Base-by-base conservation (phyloP, 2,888 invertebrate genomes). In the Flexamia atlantica region DNA sequence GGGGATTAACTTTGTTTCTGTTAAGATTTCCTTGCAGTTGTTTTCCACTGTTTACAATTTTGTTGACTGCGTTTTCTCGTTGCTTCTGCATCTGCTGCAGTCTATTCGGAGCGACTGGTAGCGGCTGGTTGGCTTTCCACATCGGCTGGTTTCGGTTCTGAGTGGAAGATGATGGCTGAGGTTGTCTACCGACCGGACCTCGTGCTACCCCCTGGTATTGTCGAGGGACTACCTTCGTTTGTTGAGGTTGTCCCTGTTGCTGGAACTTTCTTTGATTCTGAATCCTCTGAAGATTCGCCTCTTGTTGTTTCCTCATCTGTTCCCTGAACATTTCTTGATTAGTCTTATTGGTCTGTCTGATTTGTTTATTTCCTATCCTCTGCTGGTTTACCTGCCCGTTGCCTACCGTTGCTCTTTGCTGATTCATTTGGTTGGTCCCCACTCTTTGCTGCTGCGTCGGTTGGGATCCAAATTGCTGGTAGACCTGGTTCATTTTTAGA, bases 241-340 rank as follows among this genome's bases (percentile, higher is more conserved):
- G 30, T 4, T 28, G 30, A 28, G 14, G 64, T 17, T 64, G 64
- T 14, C 10, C 28, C 28, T 64, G 28, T 30, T 40, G 68, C 68
- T 68, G 72, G 17, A 72, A 40, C 42, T 20, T 72, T 36, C n/a
- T 28, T 17, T 79, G 79, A 57, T 32, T 79, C 17, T 57, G 50
- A 4, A 79, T 32, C 28, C 79, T 23, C 1, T n/a, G 32, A 9
- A 79, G 14, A 36, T 53, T 57, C 5, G 57, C 57, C 36, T 79
- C 12, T 30, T 79, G 79, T n/a, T 79, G 79, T 10, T 12, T 32
- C 28, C 79, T 79, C 79, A 79, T 79, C 46, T 57, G 32, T 20
- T 57, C 57, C n/a, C 32, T 17, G 23, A 57, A 36, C 1, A 23
- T 57, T 28, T 64, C 64, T 14, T 64, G 64, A 64, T 14, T 64